These are phyloP conservation scores for Cartodere bifasciata DNA, from an alignment of 2,888 invertebrate species.

Conservation along the genomic window DNA sequence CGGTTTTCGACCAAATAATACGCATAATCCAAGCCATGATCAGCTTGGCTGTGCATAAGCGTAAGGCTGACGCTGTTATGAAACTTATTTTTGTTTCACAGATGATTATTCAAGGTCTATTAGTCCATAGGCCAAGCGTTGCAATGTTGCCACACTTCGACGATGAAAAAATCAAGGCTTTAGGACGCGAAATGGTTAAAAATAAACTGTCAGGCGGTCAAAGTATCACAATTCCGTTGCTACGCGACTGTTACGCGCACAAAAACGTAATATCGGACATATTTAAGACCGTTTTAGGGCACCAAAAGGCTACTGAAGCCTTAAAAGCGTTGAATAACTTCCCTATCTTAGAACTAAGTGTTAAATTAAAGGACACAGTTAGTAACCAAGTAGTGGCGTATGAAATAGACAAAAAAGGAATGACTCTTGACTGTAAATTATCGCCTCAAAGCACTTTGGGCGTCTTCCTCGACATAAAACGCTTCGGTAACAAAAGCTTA, in stretches of 20 bases:
- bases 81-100: constrained; percentile 71
- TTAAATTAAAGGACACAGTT: constrained; percentile 17
- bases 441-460: constrained; percentile 27
- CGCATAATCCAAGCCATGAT: constrained; percentile 95
- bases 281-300: constrained; percentile 20
- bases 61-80: constrained; percentile 76
- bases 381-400: constrained; percentile 11
- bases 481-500: constrained; percentile 26
- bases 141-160: constrained; percentile 67
- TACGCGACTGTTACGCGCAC: too few species aligned
- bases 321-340: constrained; percentile 23
- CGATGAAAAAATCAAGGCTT: constrained; percentile 46
- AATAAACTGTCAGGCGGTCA: too few species aligned
- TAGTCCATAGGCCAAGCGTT: constrained; percentile 65
- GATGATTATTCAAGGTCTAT: constrained; percentile 81
- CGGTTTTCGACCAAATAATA: constrained; percentile 90
- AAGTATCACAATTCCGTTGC: too few species aligned
- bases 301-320: constrained; percentile 21
- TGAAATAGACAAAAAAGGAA: constrained; percentile 11
- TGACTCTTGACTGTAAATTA: constrained; percentile 33
- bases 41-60: constrained; percentile 81
- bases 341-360: constrained; percentile 26
- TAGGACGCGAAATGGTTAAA: constrained; percentile 38
- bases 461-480: constrained; percentile 23
- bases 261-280: constrained; percentile 12